Percentiles rank a stretch among this genome's conserved stretches.
These are phyloP conservation scores for Eristalis arbustorum DNA, from an alignment of 2,888 invertebrate species.

Conservation along the genomic window DNA sequence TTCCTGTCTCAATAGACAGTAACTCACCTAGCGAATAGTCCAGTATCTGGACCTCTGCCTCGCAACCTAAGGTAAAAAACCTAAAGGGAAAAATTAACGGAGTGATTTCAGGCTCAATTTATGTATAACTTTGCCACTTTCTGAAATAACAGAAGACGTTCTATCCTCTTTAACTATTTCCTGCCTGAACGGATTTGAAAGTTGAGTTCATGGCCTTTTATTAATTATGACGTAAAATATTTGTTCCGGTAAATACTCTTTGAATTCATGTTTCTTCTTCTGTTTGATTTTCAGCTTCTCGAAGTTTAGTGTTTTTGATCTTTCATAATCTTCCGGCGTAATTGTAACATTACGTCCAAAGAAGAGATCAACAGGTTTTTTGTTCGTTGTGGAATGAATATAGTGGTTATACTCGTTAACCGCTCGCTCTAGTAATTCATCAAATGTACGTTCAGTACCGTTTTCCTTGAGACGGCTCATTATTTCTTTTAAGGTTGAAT, in stretches of 20 bases:
- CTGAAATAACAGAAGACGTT: neutral
- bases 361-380: neutral
- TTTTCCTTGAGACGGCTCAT: neutral
- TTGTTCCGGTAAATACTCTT: too few relatives aligned
- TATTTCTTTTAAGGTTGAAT: neutral
- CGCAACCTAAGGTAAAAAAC: neutral
- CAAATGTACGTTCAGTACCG: neutral
- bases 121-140: slow-evolving; percentile 7
- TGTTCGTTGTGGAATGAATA: slow-evolving; percentile 20
- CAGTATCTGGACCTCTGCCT: neutral
- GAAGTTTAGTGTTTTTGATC: too few relatives aligned
- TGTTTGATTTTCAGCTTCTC: too few relatives aligned
- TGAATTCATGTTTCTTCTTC: too few relatives aligned
- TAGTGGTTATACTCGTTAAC: slow-evolving; percentile 11
- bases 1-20: neutral
- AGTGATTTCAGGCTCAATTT: slow-evolving; percentile 4
- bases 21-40: neutral
- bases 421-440: slow-evolving; percentile 2
- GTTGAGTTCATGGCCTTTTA: too few relatives aligned
- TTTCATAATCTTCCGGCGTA: too few relatives aligned
- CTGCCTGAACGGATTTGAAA: too few relatives aligned
- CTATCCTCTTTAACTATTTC: neutral
- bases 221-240: too few relatives aligned
- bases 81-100: neutral
- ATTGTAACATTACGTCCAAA: too few relatives aligned